These are phyloP conservation scores for Drosophila teissieri DNA, from an alignment of 1,140 invertebrate genomes.

Conservation along the genomic window DNA sequence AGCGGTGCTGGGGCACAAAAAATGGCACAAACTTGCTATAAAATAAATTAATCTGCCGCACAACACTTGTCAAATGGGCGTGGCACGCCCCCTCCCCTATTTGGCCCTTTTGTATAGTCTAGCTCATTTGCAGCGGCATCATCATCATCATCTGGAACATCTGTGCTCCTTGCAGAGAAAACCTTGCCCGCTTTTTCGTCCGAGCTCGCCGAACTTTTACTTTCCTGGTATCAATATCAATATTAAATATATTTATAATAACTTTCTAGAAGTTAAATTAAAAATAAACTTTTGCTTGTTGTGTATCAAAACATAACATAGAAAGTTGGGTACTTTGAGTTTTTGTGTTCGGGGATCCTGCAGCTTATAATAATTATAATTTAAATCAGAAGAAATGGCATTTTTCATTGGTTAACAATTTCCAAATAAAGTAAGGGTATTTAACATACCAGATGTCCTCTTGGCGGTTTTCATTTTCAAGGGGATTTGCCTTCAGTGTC, in stretches of 20 bases:
- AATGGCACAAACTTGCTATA: slow-evolving; percentile 67
- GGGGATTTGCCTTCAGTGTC: slow-evolving; percentile 43
- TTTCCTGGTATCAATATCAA: slow-evolving; percentile 10
- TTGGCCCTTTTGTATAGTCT: slow-evolving; percentile 12
- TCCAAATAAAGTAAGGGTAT: too few species aligned
- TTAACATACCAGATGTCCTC: background rate
- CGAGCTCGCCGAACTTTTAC: slow-evolving; percentile 4
- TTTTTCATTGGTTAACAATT: too few species aligned
- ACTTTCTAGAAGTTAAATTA: background rate
- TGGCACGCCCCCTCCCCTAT: background rate
- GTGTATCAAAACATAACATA: too few species aligned
- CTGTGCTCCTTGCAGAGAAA: slow-evolving; percentile 18
- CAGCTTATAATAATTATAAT: too few species aligned
- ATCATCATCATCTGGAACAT: slow-evolving; percentile 44
- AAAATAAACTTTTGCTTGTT: background rate
- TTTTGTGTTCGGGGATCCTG: too few species aligned
- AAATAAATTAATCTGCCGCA: slow-evolving; percentile 76
- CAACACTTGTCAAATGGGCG: slow-evolving; percentile 59
- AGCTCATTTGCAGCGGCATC: slow-evolving; percentile 49
- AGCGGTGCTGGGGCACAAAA: slow-evolving; percentile 37
- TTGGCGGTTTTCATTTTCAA: background rate
- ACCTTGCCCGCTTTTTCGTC: background rate
- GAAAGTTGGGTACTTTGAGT: too few species aligned
- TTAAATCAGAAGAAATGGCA: too few species aligned
- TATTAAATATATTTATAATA: too few species aligned